Evolutionary conservation across 1,140 invertebrate genomes (phyloP).

Genomic region (Luehdorfia chinensis): DNA sequence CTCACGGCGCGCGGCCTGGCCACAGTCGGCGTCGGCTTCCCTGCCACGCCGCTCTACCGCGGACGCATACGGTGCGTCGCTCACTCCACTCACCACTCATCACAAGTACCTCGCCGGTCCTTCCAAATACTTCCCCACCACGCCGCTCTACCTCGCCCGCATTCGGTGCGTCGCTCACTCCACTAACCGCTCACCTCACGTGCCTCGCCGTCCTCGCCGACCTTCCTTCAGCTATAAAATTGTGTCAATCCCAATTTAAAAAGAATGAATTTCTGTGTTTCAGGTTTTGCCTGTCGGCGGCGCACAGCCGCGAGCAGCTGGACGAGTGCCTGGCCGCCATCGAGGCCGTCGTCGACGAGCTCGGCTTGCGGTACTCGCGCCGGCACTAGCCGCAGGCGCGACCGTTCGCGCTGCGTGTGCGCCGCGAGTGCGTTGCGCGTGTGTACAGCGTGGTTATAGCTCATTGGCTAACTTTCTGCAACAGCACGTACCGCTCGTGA

Average conservation of each 20-base stretch:
- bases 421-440: neutral
- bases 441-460: no score
- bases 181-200: no score
- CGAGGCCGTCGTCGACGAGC: conserved; percentile 82
- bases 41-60: conserved; percentile 97
- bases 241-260: no score
- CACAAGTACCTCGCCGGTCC: no score
- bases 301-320: conserved; percentile 96
- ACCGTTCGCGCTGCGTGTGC: neutral
- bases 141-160: conserved; percentile 94
- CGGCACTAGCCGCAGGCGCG: neutral
- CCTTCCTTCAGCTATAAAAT: no score
- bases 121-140: conserved; percentile 99
- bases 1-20: conserved; percentile 91
- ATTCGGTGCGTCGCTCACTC: conserved; percentile 79
- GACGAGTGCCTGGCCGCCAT: conserved; percentile 89
- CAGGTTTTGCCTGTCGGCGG: conserved; percentile 95
- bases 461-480: neutral
- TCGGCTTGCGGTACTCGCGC: conserved; percentile 86
- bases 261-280: conserved; percentile 1
- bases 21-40: conserved; percentile 97
- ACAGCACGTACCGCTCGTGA: neutral
- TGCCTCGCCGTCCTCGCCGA: no score
- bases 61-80: conserved; percentile 85
- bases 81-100: no score